Percentiles rank a stretch among this genome's conserved stretches.
phyloP scores from a whole-genome alignment of 2,797 vertebrate genomes.

The Falco novaeseelandiae region DNA sequence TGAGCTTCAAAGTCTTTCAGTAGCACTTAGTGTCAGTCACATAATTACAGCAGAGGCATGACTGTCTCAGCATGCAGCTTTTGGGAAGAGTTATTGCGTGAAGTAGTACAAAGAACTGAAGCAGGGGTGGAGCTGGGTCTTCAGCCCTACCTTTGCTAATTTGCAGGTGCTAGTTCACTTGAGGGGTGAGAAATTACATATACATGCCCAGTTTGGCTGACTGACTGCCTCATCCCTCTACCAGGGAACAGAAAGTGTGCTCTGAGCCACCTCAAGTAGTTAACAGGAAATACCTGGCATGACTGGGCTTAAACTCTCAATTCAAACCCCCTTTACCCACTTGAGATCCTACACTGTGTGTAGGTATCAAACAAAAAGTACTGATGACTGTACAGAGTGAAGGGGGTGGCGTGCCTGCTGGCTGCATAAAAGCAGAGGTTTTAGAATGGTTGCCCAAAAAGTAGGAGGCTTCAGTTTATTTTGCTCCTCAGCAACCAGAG shows the following conservation, averaged over 20 bases:
- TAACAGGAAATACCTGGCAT: background rate
- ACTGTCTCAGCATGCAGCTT: background rate
- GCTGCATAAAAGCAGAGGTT: background rate
- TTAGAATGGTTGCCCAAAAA: background rate
- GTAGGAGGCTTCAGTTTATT: background rate
- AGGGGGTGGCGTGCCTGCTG: background rate
- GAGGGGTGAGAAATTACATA: background rate
- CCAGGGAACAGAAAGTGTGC: background rate
- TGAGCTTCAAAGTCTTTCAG: constrained; percentile 56
- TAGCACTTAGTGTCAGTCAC: background rate
- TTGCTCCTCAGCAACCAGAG: background rate
- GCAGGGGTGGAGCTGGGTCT: background rate
- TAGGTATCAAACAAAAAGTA: background rate
- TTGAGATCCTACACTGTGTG: background rate
- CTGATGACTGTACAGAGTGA: background rate
- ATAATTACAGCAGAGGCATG: background rate
- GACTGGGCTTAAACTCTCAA: background rate
- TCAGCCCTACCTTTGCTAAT: background rate
- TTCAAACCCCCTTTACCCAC: background rate
- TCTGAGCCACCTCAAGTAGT: background rate
- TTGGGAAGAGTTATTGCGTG: background rate
- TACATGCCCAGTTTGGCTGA: background rate
- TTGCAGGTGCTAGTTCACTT: background rate
- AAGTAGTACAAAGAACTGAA: background rate
- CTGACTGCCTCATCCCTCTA: background rate